phyloP scores from a whole-genome alignment of 2,797 vertebrate genomes.

The Sebastes minor region DNA sequence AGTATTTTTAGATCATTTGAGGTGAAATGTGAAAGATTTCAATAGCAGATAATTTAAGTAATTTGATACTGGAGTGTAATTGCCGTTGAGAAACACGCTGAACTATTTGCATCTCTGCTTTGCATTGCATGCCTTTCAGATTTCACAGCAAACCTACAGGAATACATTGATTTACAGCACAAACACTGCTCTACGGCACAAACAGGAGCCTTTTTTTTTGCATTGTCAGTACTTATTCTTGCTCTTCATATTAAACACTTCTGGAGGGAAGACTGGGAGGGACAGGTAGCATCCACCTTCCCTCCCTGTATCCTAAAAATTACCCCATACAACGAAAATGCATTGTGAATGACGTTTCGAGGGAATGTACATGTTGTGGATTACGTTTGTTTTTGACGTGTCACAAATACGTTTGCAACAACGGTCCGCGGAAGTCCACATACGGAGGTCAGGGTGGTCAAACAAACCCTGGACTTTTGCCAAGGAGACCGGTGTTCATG shows the following conservation, averaged over 20 bases:
- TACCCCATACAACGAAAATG: too few species aligned
- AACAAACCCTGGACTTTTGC: too few species aligned
- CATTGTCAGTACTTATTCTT: neutral
- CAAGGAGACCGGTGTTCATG: too few species aligned
- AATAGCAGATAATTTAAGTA: conserved; percentile 10
- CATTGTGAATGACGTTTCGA: too few species aligned
- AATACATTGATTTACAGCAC: neutral
- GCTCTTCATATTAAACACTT: neutral
- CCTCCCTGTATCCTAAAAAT: too few species aligned
- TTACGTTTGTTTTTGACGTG: too few species aligned
- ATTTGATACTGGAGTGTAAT: neutral
- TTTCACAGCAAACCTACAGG: neutral
- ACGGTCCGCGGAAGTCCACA: too few species aligned
- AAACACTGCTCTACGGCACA: neutral
- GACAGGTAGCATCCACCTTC: too few species aligned
- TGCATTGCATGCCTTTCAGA: neutral
- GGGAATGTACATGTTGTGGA: too few species aligned
- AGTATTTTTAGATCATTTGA: neutral
- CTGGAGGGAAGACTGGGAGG: neutral
- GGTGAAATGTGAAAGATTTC: conserved; percentile 5
- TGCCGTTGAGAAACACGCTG: neutral
- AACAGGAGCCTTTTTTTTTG: neutral
- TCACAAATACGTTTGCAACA: too few species aligned
- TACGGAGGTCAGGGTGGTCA: too few species aligned
- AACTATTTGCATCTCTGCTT: neutral